Evolutionary conservation across 1,140 invertebrate species (phyloP), one percentile per base, ranked within the genome.

Genomic region (Berghia stephanieae): DNA sequence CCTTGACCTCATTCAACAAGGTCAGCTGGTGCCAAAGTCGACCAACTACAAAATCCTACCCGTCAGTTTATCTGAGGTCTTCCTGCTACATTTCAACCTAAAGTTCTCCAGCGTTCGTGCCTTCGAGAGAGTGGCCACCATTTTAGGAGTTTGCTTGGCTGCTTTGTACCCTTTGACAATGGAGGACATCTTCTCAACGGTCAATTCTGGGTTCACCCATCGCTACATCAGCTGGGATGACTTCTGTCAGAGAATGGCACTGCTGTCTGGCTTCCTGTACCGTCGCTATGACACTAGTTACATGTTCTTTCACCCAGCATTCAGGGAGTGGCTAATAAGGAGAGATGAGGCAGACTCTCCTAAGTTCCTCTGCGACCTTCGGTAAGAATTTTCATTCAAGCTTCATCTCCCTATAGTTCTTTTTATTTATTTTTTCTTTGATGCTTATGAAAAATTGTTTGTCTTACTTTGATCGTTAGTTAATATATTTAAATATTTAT

Each of bases 281-380:
- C 95, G 96, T 86, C 91, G 96, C 57, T 91, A 94, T 73, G 96
- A 98, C 88, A 94, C 95, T 84, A 97, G 96, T 0, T 96, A 96
- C 89, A 97, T 98, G 95, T 97, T 98, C 87, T 97, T 98, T 88
- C 96, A 98, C 88, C 96, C 96, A 0, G 96, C 96, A 13, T 96
- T 98, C 89, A 94, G 96, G 90, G 97, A 98, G 90, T 98, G 96
- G 96, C 91, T 98, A 43, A 95, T 97, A 80, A 90, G 95, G n/a
- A 90, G 96, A 24, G 95, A 96, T 76, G 96, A 97, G 79, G 93
- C 93, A 70, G 96, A 98, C 87, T 94, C 93, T 44, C 80, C 82
- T 24, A 98, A 97, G 88, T 98, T 98, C 88, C 91, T 98, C 0
- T 97, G 96, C 88, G 91, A 92, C 88, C 81, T 90, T 75, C 87